Evolutionary conservation across 2,888 invertebrate species (phyloP).

Genomic region (Trachelus stipa): DNA sequence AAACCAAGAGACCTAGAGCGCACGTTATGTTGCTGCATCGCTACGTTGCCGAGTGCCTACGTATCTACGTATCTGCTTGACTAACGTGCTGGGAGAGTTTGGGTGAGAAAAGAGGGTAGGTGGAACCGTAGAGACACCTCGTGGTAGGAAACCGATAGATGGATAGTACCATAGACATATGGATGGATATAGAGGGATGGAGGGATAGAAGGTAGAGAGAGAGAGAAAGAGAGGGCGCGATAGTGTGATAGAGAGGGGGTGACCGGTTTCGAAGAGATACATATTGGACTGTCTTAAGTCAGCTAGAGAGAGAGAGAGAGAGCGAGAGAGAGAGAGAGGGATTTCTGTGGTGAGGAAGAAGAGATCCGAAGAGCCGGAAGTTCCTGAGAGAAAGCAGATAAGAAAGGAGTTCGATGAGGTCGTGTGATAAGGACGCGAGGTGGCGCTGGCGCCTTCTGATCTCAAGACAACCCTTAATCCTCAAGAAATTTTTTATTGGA

Average conservation of each 20-base stretch:
- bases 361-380: background rate
- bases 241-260: conserved; percentile 2
- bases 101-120: background rate
- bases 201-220: conserved; percentile 9
- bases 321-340: conserved; percentile 9
- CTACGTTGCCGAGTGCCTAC: background rate
- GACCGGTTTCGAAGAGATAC: conserved; percentile 15
- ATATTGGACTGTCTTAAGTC: background rate
- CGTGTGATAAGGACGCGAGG: conserved; percentile 17
- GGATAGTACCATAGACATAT: conserved; percentile 1
- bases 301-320: background rate
- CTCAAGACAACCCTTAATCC: conserved; percentile 3
- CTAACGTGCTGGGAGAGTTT: background rate
- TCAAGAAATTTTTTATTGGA: background rate
- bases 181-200: conserved; percentile 3
- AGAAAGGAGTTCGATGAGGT: conserved; percentile 28
- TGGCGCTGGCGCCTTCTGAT: conserved; percentile 26
- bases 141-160: conserved; percentile 5
- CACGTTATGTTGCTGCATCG: background rate
- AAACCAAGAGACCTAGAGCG: background rate
- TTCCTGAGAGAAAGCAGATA: background rate
- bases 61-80: background rate
- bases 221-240: conserved; percentile 8
- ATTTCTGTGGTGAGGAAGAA: background rate
- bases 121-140: background rate